A percentile compares a stretch with the other conserved stretches of the same genome.
phyloP scores from a whole-genome alignment of 2,113 vertebrate genomes.

The Cricetomys ansorgei region DNA sequence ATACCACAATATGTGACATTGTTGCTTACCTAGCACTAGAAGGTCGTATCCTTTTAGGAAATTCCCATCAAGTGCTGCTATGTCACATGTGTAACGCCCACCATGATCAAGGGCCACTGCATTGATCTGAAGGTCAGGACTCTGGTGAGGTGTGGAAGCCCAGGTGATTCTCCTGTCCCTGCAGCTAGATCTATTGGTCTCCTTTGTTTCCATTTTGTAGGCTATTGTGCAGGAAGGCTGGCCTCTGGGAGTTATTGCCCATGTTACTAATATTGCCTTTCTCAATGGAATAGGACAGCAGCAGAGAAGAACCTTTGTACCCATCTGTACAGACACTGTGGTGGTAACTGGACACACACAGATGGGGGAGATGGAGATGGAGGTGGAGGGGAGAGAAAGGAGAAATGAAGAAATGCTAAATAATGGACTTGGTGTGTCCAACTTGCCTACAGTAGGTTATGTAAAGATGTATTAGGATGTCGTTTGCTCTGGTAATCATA shows the following conservation, averaged over 20 bases:
- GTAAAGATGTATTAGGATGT: background rate
- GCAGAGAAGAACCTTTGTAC: background rate
- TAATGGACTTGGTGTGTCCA: background rate
- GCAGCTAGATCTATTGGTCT: slow-evolving; percentile 51
- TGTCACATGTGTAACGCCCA: slow-evolving; percentile 71
- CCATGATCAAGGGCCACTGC: slow-evolving; percentile 68
- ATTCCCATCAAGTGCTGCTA: accelerated
- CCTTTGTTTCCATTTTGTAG: background rate
- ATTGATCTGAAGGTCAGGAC: slow-evolving; percentile 52
- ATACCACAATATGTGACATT: background rate
- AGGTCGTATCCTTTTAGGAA: accelerated
- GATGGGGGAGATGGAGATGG: background rate
- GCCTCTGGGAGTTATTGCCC: slow-evolving; percentile 44
- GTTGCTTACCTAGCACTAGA: slow-evolving; percentile 80
- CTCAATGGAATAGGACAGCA: accelerated
- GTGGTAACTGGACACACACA: background rate
- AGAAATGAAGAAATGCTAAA: no score
- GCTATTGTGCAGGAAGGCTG: background rate
- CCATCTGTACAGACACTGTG: accelerated
- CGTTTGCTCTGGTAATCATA: background rate
- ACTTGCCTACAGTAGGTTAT: background rate
- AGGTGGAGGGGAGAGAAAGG: background rate
- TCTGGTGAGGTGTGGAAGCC: background rate
- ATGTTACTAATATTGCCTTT: accelerated
- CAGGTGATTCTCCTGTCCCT: slow-evolving; percentile 55